phyloP scores from a whole-genome alignment of 2,113 vertebrate genomes.

The Miniopterus natalensis region DNA sequence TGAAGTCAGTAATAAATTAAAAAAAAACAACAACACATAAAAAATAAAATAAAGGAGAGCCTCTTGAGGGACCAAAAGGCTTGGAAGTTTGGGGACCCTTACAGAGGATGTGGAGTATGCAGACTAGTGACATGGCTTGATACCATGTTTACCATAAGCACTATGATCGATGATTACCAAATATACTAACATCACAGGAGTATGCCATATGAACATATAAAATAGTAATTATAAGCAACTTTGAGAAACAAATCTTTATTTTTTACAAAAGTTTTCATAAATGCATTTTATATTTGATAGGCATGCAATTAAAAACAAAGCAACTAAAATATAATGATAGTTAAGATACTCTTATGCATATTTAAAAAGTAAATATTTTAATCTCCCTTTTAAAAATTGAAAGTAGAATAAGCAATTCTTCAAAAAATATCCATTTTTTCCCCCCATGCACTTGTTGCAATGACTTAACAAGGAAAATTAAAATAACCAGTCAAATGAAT shows the following conservation, averaged over 20 bases:
- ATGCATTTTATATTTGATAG: constrained; percentile 79
- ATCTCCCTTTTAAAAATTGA: constrained; percentile 80
- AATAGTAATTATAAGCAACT: constrained; percentile 79
- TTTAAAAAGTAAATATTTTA: constrained; percentile 82
- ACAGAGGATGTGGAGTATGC: not conserved
- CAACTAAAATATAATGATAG: constrained; percentile 84
- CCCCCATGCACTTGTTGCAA: constrained; percentile 61
- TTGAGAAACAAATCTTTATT: constrained; percentile 84
- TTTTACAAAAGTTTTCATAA: constrained; percentile 87
- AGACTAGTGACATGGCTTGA: not conserved
- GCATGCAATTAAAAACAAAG: constrained; percentile 85
- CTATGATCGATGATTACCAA: not conserved
- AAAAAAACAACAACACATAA: too few species aligned
- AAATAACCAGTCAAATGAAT: constrained; percentile 77
- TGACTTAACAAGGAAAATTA: constrained; percentile 77
- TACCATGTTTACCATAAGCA: not conserved
- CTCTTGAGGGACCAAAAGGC: not conserved
- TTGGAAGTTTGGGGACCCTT: not conserved
- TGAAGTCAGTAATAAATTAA: too few species aligned
- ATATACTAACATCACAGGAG: constrained; percentile 56
- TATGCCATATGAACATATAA: constrained; percentile 65
- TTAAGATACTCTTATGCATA: constrained; percentile 78
- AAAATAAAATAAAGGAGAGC: not conserved
- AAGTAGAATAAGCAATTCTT: constrained; percentile 85
- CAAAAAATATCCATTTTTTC: constrained; percentile 72